Evolutionary conservation across 2,113 vertebrate species (phyloP).

Genomic region (Nothocercus julius): DNA sequence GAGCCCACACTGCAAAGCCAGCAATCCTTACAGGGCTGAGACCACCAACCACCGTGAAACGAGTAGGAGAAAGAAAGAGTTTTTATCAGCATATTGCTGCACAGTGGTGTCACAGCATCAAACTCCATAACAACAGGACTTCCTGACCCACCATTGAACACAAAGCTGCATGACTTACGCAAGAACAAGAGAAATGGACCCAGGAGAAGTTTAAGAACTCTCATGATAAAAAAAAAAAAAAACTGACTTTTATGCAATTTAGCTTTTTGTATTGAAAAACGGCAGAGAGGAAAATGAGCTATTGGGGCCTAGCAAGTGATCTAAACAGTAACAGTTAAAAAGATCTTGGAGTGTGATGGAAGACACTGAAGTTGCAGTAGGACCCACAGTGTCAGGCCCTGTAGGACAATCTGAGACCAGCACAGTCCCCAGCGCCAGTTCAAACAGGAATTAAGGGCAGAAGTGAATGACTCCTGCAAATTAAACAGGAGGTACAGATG

Average conservation of each 20-base stretch:
- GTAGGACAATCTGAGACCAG: background rate
- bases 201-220: background rate
- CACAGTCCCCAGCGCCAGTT: background rate
- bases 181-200: background rate
- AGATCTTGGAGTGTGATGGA: background rate
- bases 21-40: background rate
- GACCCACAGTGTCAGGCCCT: background rate
- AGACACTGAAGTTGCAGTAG: background rate
- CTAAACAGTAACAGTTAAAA: background rate
- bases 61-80: background rate
- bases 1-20: background rate
- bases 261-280: background rate
- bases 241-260: background rate
- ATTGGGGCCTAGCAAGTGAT: background rate
- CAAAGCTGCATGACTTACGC: background rate
- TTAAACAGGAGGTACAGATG: slow-evolving; percentile 4
- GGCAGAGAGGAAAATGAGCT: background rate
- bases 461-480: slow-evolving; percentile 15
- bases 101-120: background rate
- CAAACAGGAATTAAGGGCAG: slow-evolving; percentile 30
- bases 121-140: background rate
- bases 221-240: background rate
- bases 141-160: background rate
- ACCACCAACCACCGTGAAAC: background rate
- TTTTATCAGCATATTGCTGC: background rate